Conservation (phyloP, 2,888 invertebrate species). For the Oligia latruncula region DNA sequence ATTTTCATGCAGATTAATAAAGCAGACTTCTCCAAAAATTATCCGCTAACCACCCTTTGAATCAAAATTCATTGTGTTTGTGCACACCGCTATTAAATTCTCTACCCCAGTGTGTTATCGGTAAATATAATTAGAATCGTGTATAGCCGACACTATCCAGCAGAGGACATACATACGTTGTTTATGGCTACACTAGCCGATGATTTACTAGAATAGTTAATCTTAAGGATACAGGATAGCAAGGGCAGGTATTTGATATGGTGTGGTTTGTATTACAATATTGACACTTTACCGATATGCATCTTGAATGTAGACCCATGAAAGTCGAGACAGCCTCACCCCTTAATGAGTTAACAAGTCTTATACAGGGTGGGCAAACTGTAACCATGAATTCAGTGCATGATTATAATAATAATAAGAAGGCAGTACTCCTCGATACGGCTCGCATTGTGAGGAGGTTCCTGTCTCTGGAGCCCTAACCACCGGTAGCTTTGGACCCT, state of each 20-base stretch:
- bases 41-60: neutral
- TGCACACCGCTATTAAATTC: conserved; percentile 29
- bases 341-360: neutral
- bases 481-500: too few species aligned
- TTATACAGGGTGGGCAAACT: neutral
- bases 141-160: conserved; percentile 21
- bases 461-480: too few species aligned
- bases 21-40: neutral
- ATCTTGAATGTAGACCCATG: neutral
- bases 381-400: neutral
- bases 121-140: conserved; percentile 47
- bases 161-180: conserved; percentile 50
- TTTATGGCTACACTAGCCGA: conserved; percentile 59
- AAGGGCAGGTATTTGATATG: neutral
- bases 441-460: too few species aligned
- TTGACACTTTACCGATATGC: neutral
- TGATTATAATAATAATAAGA: too few species aligned
- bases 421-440: too few species aligned
- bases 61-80: conserved; percentile 18
- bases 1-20: neutral
- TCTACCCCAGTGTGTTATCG: conserved; percentile 20
- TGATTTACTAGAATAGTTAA: conserved; percentile 61
- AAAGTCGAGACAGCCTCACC: neutral
- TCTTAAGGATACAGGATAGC: conserved; percentile 27
- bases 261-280: neutral